These are phyloP conservation scores for Lepidurus couesii DNA, from an alignment of 1,140 invertebrate species.

Conservation along the genomic window DNA sequence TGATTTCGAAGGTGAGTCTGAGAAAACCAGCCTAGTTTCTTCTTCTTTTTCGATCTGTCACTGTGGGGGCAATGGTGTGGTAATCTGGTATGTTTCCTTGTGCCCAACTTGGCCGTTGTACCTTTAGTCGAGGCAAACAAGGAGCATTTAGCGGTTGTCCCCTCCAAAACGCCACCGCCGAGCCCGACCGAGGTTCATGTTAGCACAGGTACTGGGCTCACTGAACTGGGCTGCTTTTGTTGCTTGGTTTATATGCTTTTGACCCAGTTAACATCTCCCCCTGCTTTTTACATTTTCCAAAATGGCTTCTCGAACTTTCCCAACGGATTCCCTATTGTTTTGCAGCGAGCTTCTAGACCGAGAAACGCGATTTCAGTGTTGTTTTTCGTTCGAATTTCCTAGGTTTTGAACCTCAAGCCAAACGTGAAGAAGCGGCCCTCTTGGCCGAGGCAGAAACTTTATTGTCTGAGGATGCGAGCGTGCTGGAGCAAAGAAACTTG, in stretches of 20 bases:
- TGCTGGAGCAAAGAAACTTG: neutral
- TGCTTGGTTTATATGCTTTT: neutral
- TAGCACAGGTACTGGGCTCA: slow-evolving; percentile 35
- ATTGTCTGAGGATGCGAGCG: neutral
- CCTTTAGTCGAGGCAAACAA: neutral
- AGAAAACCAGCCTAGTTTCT: neutral
- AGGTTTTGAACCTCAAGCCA: neutral
- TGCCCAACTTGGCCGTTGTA: neutral
- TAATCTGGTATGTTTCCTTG: neutral
- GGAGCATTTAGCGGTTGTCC: neutral
- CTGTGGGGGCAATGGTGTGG: neutral
- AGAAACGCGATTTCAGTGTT: neutral
- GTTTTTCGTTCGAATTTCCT: neutral
- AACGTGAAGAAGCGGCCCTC: neutral
- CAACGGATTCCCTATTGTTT: no score
- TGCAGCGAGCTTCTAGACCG: no score
- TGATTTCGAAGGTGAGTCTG: neutral
- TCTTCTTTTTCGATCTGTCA: neutral
- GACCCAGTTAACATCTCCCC: neutral
- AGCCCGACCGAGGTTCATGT: slow-evolving; percentile 50
- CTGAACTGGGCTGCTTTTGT: neutral
- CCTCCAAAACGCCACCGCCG: slow-evolving; percentile 50
- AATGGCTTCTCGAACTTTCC: no score
- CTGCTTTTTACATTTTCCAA: no score
- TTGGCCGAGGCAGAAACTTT: neutral